Evolutionary conservation across 2,888 invertebrate species (phyloP).

Genomic region (Meiosimyza decipiens): DNA sequence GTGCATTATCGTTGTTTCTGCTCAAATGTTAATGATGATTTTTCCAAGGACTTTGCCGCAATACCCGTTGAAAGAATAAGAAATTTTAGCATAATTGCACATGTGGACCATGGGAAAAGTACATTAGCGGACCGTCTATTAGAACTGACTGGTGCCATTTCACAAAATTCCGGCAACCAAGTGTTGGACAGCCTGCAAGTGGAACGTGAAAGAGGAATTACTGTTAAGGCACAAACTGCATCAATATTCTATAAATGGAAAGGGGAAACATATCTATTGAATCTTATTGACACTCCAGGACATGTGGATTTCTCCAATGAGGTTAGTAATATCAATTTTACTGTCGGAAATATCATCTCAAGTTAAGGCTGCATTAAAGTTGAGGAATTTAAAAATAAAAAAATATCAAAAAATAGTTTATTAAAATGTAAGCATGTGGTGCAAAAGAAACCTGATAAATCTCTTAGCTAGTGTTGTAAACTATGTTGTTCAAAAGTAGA

Average conservation of each 20-base stretch:
- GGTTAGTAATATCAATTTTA: conserved; percentile 69
- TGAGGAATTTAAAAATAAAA: too few relatives aligned
- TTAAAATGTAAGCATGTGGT: too few relatives aligned
- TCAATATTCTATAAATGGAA: conserved; percentile 82
- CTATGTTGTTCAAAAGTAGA: too few relatives aligned
- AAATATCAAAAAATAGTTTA: too few relatives aligned
- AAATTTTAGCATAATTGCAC: conserved; percentile 98
- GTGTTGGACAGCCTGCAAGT: conserved; percentile 84
- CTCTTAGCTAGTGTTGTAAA: too few relatives aligned
- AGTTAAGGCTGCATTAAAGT: too few relatives aligned
- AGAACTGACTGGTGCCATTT: conserved; percentile 88
- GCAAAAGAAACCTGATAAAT: too few relatives aligned
- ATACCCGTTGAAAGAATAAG: conserved; percentile 72
- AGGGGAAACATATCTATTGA: conserved; percentile 80
- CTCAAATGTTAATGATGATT: neutral
- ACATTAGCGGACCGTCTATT: conserved; percentile 95
- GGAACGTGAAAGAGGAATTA: conserved; percentile 96
- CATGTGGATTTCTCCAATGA: conserved; percentile 98
- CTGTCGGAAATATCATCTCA: neutral
- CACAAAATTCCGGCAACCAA: conserved; percentile 73
- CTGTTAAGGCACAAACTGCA: conserved; percentile 97
- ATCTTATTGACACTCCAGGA: conserved; percentile 97
- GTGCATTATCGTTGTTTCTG: neutral
- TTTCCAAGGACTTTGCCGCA: conserved; percentile 46
- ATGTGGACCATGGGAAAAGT: conserved; percentile 98